phyloP scores from a whole-genome alignment of 1,140 invertebrate genomes.

The Odontomachus brunneus region DNA sequence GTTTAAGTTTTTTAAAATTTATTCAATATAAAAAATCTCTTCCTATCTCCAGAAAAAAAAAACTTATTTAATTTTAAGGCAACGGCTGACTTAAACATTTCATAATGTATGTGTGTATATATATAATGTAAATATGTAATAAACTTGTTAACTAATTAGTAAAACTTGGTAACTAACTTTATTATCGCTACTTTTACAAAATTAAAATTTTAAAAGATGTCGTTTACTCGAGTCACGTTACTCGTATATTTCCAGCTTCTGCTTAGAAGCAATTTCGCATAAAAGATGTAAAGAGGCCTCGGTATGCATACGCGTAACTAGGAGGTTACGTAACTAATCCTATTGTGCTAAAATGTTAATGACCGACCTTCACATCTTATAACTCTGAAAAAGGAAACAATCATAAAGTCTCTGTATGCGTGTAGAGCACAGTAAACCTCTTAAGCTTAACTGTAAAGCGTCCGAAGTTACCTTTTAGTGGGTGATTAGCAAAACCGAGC shows the following conservation, averaged over 20 bases:
- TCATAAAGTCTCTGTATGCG: conserved; percentile 66
- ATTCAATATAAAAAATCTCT: background rate
- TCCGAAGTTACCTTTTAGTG: conserved; percentile 78
- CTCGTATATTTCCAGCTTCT: background rate
- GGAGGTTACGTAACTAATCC: conserved; percentile 62
- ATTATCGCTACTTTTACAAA: conserved; percentile 3
- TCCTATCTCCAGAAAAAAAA: too few relatives aligned
- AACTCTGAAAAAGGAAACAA: conserved; percentile 70
- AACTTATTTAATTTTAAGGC: conserved; percentile 1
- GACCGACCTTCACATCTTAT: conserved; percentile 27
- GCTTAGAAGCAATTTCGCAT: background rate
- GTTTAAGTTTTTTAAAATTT: background rate
- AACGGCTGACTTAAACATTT: too few relatives aligned
- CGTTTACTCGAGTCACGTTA: background rate
- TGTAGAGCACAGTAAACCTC: conserved; percentile 72
- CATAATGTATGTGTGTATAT: too few relatives aligned
- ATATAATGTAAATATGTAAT: background rate
- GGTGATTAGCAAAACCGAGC: conserved; percentile 81
- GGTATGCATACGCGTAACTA: background rate
- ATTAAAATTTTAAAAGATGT: conserved; percentile 14
- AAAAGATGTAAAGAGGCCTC: background rate
- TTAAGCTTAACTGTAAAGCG: conserved; percentile 78
- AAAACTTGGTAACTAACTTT: too few relatives aligned
- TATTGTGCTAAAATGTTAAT: conserved; percentile 66
- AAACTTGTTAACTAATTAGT: too few relatives aligned